Evolutionary conservation across 1,140 invertebrate genomes (phyloP).

Genomic region (Neodiprion fabricii): DNA sequence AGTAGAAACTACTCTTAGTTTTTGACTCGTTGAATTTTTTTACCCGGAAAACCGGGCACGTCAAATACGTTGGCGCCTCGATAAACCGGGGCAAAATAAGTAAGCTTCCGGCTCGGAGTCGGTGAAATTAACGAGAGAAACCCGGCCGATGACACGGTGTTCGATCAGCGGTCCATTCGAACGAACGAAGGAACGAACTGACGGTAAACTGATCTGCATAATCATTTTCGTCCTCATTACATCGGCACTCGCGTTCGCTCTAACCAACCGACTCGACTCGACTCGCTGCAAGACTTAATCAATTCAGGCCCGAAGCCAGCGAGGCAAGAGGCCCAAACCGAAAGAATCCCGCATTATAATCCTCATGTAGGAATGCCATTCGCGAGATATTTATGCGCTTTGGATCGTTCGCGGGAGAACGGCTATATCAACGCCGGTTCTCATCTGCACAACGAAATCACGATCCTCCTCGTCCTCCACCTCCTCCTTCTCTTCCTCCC

Average conservation of each 20-base stretch:
- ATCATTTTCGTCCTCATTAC: slow-evolving; percentile 33
- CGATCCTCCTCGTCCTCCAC: no score
- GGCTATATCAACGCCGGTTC: background rate
- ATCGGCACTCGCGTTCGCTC: background rate
- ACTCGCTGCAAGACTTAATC: slow-evolving; percentile 16
- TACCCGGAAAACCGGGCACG: no score
- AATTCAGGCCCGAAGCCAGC: slow-evolving; percentile 15
- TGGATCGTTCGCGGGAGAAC: background rate
- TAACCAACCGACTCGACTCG: slow-evolving; percentile 1
- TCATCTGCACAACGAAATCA: no score
- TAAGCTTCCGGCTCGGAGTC: background rate
- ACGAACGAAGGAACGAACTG: background rate
- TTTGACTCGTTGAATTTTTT: no score
- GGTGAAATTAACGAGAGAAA: slow-evolving; percentile 30
- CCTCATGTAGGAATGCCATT: slow-evolving; percentile 3
- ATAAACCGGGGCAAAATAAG: background rate
- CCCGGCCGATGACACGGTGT: background rate
- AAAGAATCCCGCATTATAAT: slow-evolving; percentile 13
- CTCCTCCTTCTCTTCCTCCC: no score
- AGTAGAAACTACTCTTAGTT: no score
- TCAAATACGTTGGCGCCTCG: background rate
- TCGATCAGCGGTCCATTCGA: background rate
- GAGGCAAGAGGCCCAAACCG: slow-evolving; percentile 7
- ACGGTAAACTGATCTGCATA: slow-evolving; percentile 22
- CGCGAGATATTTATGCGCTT: background rate